Evolutionary conservation across 2,888 invertebrate species (phyloP), one percentile per base, ranked within the genome.

Genomic region (Xestia ashworthii): DNA sequence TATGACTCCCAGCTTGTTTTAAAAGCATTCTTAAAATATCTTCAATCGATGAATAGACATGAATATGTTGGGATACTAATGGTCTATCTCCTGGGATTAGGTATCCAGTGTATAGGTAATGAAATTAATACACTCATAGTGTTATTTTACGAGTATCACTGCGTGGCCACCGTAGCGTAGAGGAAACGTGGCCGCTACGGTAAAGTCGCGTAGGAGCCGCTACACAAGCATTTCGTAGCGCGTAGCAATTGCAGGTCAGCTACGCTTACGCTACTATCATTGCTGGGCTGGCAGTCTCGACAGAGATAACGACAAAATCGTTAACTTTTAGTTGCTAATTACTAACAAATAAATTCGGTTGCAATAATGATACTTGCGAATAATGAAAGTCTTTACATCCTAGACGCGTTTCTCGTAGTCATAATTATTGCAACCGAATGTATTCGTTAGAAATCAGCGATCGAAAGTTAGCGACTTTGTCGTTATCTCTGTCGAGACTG

Each of bases 11-110:
- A 66, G 65, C 72, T 73, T 60, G 64, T 66, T 69, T 74, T 72
- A 84, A 71, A 86, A 82, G 75, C 75, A 76, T 78, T 86, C 50
- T 82, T 67, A 83, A 71, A 74, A 78, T 82, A 86, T 60, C 66
- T 71, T 69, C 44, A 78, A 65, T 75, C 53, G 60, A 38, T 48
- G 62, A 58, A 74, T 53, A 44, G 38, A 72, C 41, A 74, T 53
- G 14, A 71, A 71, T 53, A 53, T 53, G 22, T 62, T 32, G 22
- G 50, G 44, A n/a, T 68, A n/a, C 19, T 69, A 44, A 22, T 9
- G n/a, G 74, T 16, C 14, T 58, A 74, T 38, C 3, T 5, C 11
- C 58, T 60, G 16, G 60, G 25, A 11, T 6, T 71, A 68, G 50
- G 6, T 25, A 16, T 25, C 38, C 12, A 62, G 25, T 38, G 38